Evolutionary conservation across 2,797 vertebrate species (phyloP).

Genomic region (Zenarchopterus dispar): DNA sequence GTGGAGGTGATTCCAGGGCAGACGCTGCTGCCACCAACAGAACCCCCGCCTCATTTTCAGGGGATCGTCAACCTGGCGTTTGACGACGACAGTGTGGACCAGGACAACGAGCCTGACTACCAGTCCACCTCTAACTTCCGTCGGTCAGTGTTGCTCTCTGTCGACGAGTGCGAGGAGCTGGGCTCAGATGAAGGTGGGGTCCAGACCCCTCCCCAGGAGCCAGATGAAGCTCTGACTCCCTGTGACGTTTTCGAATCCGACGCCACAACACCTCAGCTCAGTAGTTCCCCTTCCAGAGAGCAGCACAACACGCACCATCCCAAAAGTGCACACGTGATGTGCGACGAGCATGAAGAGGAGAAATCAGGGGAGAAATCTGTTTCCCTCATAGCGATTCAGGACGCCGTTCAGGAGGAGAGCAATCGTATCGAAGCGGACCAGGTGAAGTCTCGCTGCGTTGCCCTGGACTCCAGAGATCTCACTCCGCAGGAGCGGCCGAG

Average conservation of each 20-base stretch:
- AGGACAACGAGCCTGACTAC: constrained; percentile 84
- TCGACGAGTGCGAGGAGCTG: constrained; percentile 97
- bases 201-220: constrained; percentile 76
- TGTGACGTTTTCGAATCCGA: constrained; percentile 89
- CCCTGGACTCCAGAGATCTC: constrained; percentile 67
- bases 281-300: constrained; percentile 61
- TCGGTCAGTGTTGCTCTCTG: constrained; percentile 93
- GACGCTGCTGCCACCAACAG: constrained; percentile 63
- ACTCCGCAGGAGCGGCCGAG: constrained; percentile 92
- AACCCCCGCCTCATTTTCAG: constrained; percentile 86
- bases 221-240: constrained; percentile 72
- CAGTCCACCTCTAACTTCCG: constrained; percentile 87
- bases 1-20: constrained; percentile 87
- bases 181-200: constrained; percentile 91
- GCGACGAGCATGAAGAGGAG: constrained; percentile 25
- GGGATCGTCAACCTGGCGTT: constrained; percentile 97
- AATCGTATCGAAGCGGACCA: constrained; percentile 26
- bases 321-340: constrained; percentile 14
- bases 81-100: constrained; percentile 91
- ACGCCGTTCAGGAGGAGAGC: constrained; percentile 27
- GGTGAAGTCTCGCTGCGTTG: constrained; percentile 16
- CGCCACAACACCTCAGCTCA: constrained; percentile 54
- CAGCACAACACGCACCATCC: constrained; percentile 45
- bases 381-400: constrained; percentile 68
- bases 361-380: constrained; percentile 45